Percentiles rank a stretch among this genome's conserved stretches.
Evolutionary conservation across 1,140 invertebrate species (phyloP).

Genomic region (Brachionus paranguensis): DNA sequence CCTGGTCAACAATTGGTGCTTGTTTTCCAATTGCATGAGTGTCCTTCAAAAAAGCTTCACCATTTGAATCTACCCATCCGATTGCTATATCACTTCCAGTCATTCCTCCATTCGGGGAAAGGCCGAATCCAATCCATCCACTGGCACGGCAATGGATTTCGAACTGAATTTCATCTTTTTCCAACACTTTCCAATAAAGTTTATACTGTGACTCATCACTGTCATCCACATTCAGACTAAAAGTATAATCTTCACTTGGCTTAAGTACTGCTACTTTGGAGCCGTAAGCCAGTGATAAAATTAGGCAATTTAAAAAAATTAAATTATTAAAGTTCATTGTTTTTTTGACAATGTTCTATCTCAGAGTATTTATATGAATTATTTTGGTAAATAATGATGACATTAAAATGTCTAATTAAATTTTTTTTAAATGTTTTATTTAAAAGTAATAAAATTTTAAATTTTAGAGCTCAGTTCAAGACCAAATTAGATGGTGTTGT

Average conservation of each 20-base stretch:
- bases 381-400: background rate
- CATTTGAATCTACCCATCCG: slow-evolving; percentile 54
- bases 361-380: background rate
- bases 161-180: slow-evolving; percentile 23
- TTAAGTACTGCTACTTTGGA: background rate
- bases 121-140: slow-evolving; percentile 74
- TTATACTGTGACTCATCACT: background rate
- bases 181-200: slow-evolving; percentile 8
- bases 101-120: slow-evolving; percentile 71
- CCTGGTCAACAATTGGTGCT: background rate
- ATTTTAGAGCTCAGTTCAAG: background rate
- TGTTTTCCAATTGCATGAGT: background rate
- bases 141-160: slow-evolving; percentile 57
- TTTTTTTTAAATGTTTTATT: background rate
- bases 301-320: background rate
- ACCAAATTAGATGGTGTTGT: background rate
- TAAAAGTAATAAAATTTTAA: background rate
- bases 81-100: slow-evolving; percentile 71
- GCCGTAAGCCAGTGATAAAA: background rate
- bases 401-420: background rate
- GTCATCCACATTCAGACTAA: slow-evolving; percentile 13
- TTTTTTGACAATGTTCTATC: background rate
- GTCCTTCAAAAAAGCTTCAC: slow-evolving; percentile 1
- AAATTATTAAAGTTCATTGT: background rate
- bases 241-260: background rate